phyloP scores from a whole-genome alignment of 2,888 invertebrate genomes.

The Agrypnus murinus region DNA sequence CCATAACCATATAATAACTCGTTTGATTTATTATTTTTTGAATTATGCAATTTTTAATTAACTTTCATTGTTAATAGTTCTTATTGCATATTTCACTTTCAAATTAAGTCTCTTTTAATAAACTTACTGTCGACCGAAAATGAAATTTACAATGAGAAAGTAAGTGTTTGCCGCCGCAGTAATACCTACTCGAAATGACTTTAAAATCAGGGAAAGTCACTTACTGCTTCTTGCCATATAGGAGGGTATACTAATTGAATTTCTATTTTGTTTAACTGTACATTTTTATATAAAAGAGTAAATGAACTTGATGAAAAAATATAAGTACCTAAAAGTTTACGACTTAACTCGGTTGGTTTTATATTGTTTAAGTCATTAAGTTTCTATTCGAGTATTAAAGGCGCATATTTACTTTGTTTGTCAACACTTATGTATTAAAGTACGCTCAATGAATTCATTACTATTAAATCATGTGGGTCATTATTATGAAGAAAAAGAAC shows the following conservation, averaged over 20 bases:
- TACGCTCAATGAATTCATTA: not conserved
- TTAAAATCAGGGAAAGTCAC: slow-evolving; percentile 23
- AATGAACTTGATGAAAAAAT: not conserved
- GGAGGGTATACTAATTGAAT: not conserved
- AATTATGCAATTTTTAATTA: too few relatives aligned
- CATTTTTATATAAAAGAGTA: slow-evolving; percentile 4
- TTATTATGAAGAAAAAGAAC: not conserved
- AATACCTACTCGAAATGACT: slow-evolving; percentile 14
- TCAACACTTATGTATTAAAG: slow-evolving; percentile 12
- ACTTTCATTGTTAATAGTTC: too few relatives aligned
- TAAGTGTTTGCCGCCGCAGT: not conserved
- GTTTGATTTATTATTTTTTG: too few relatives aligned
- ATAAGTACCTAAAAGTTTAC: too few relatives aligned
- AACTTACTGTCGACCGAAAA: too few relatives aligned
- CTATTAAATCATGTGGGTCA: not conserved
- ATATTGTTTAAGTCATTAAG: slow-evolving; percentile 6
- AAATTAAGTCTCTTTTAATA: too few relatives aligned
- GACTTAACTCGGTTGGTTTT: not conserved
- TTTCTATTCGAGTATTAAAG: not conserved
- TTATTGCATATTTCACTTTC: too few relatives aligned
- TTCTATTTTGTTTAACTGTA: slow-evolving; percentile 10
- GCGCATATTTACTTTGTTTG: slow-evolving; percentile 9
- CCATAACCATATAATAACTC: too few relatives aligned
- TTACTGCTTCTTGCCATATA: too few relatives aligned
- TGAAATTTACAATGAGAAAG: slow-evolving; percentile 5